Percentiles rank a stretch among this genome's conserved stretches.
phyloP scores from a whole-genome alignment of 2,888 invertebrate genomes.

The Drosophila neotestacea region DNA sequence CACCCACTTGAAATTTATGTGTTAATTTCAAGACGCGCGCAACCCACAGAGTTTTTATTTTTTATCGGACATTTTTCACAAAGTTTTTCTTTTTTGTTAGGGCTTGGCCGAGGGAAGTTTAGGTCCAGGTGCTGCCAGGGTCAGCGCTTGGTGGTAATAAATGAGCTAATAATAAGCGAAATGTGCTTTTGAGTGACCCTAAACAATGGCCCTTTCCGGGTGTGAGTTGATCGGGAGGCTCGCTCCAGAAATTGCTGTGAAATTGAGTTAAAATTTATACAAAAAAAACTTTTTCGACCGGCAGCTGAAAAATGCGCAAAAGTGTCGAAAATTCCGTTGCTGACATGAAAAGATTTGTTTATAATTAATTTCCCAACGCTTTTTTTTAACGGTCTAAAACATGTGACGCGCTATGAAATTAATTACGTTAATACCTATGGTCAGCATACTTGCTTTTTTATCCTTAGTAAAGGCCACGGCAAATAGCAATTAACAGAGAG shows the following conservation, averaged over 20 bases:
- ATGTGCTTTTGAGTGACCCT: slow-evolving; percentile 83
- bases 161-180: slow-evolving; percentile 84
- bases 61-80: slow-evolving; percentile 70
- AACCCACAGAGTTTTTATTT: slow-evolving; percentile 49
- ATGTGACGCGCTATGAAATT: slow-evolving; percentile 73
- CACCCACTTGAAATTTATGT: slow-evolving; percentile 83
- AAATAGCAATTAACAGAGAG: slow-evolving; percentile 33
- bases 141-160: slow-evolving; percentile 79
- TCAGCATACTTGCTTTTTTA: slow-evolving; percentile 38
- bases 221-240: background rate
- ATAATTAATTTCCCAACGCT: slow-evolving; percentile 71
- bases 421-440: slow-evolving; percentile 77
- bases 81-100: slow-evolving; percentile 46
- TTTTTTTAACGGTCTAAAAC: slow-evolving; percentile 49
- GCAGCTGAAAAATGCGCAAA: slow-evolving; percentile 71
- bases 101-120: slow-evolving; percentile 20
- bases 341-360: slow-evolving; percentile 80
- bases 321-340: slow-evolving; percentile 78
- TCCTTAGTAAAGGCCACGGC: background rate
- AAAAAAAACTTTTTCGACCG: slow-evolving; percentile 28
- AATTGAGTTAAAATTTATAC: slow-evolving; percentile 57
- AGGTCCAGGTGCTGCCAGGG: slow-evolving; percentile 68
- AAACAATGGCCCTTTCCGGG: slow-evolving; percentile 49
- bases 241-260: slow-evolving; percentile 55
- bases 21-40: slow-evolving; percentile 83